These are phyloP conservation scores for Lepidostoma basale DNA, from an alignment of 1,140 invertebrate species.

Conservation along the genomic window DNA sequence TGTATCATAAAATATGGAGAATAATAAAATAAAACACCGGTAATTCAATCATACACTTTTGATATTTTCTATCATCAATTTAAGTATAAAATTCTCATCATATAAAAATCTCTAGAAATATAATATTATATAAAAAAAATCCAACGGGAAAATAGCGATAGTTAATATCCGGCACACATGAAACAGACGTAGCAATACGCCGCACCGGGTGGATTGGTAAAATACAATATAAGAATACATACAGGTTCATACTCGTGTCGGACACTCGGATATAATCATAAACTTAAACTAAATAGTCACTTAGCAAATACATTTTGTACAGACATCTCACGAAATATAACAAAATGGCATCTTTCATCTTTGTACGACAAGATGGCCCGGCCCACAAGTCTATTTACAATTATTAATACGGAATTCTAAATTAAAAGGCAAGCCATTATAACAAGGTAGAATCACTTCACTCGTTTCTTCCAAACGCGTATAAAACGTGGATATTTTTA, in stretches of 20 bases:
- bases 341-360: not conserved
- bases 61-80: slow-evolving; percentile 31
- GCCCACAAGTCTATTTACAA: no score
- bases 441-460: no score
- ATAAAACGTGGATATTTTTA: no score
- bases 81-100: slow-evolving; percentile 45
- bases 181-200: no score
- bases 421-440: no score
- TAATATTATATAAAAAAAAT: slow-evolving; percentile 47
- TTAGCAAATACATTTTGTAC: slow-evolving; percentile 17
- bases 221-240: slow-evolving; percentile 23
- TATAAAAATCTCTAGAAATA: slow-evolving; percentile 48
- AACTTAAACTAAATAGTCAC: slow-evolving; percentile 16
- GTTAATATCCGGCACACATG: no score
- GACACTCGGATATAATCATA: slow-evolving; percentile 16
- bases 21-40: not conserved
- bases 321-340: not conserved
- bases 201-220: no score
- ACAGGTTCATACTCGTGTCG: slow-evolving; percentile 2
- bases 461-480: no score
- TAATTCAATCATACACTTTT: slow-evolving; percentile 35
- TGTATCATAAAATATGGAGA: no score
- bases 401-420: no score
- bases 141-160: slow-evolving; percentile 36
- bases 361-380: no score